Percentiles rank a stretch among this genome's conserved stretches.
Conservation (phyloP, 2,888 invertebrate species). For the Mycalesis mineus region DNA sequence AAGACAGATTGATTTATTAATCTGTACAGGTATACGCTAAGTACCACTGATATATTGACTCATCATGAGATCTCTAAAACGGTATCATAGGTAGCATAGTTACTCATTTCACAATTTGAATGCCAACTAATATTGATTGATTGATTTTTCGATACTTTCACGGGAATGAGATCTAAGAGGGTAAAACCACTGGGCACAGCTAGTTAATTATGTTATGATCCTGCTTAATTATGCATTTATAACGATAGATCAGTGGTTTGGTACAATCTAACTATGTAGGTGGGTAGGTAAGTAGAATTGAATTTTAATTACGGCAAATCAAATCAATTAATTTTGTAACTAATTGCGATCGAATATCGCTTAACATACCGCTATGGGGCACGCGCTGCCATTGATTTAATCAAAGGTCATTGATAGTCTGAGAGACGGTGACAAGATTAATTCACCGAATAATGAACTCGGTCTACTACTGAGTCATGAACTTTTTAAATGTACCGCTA, state of each 20-base stretch:
- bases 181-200: background rate
- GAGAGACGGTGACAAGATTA: background rate
- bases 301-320: slow-evolving; percentile 45
- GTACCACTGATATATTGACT: too few relatives aligned
- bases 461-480: background rate
- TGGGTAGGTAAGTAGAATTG: slow-evolving; percentile 34
- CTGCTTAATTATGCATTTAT: background rate
- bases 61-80: too few relatives aligned
- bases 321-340: slow-evolving; percentile 51
- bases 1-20: too few relatives aligned
- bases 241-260: background rate
- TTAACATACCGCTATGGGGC: slow-evolving; percentile 41
- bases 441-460: background rate
- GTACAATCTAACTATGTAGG: background rate
- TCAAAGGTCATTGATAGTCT: slow-evolving; percentile 39
- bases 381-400: slow-evolving; percentile 39
- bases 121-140: too few relatives aligned
- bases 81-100: too few relatives aligned
- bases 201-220: background rate
- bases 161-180: too few relatives aligned
- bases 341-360: slow-evolving; percentile 46
- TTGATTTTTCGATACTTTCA: too few relatives aligned
- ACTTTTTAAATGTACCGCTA: too few relatives aligned
- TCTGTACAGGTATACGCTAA: too few relatives aligned
- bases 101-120: too few relatives aligned